These are phyloP conservation scores for Malaclemys terrapin DNA, from an alignment of 2,113 vertebrate species.

Conservation along the genomic window DNA sequence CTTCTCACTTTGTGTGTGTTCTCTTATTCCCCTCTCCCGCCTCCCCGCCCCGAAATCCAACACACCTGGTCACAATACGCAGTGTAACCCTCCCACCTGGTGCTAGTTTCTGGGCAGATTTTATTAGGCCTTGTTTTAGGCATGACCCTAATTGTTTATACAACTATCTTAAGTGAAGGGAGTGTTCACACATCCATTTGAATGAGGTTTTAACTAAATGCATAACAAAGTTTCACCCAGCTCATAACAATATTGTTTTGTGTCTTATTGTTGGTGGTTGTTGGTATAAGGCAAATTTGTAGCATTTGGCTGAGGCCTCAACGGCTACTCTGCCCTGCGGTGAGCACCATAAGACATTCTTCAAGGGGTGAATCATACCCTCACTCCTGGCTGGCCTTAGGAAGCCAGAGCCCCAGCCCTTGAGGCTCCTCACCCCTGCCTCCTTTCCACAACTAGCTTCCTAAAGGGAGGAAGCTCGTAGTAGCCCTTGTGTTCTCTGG, in stretches of 20 bases:
- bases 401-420: neutral
- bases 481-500: neutral
- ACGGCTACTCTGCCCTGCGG: neutral
- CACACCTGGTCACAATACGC: neutral
- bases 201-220: neutral
- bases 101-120: neutral
- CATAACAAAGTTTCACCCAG: neutral
- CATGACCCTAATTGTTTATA: neutral
- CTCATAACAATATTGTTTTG: neutral
- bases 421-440: neutral
- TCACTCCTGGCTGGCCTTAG: neutral
- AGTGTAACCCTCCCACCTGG: neutral
- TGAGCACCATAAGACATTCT: neutral
- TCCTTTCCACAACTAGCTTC: neutral
- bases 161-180: neutral
- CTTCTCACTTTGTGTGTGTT: no score
- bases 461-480: neutral
- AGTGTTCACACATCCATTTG: neutral
- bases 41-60: neutral
- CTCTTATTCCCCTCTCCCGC: no score
- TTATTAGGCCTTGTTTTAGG: neutral
- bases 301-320: neutral
- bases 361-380: neutral
- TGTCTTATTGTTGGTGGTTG: neutral
- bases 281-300: neutral